A percentile compares a stretch with the other conserved stretches of the same genome.
Evolutionary conservation across 2,113 vertebrate species (phyloP).

Genomic region (Enhydra lutris): DNA sequence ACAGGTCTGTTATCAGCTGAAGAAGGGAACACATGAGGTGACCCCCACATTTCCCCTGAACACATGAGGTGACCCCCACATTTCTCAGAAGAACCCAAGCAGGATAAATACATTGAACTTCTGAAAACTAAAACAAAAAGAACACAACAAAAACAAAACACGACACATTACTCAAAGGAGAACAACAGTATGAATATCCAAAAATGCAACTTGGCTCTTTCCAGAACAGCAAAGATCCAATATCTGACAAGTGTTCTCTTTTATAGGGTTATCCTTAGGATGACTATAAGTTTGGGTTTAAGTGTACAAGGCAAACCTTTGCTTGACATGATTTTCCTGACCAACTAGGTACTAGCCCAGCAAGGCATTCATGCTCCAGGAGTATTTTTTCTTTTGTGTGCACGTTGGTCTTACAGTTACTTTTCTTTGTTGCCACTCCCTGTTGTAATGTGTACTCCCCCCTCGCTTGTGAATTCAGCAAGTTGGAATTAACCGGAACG

Average conservation of each 20-base stretch:
- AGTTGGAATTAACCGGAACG: constrained; percentile 95
- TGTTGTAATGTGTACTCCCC: constrained; percentile 69
- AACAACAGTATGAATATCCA: not conserved
- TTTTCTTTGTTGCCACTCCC: constrained; percentile 63
- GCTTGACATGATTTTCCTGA: not conserved
- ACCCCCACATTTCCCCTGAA: not conserved
- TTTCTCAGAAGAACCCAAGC: not conserved
- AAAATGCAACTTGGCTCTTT: not conserved
- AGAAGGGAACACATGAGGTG: not conserved
- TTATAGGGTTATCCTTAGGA: not conserved
- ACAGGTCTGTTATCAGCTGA: not conserved
- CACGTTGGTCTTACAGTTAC: constrained; percentile 27
- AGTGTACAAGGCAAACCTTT: not conserved
- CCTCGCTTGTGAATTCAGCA: constrained; percentile 88
- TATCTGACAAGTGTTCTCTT: not conserved
- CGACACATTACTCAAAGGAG: not conserved
- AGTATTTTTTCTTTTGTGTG: constrained; percentile 46
- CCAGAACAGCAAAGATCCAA: not conserved
- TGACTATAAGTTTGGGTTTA: not conserved
- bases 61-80: not conserved
- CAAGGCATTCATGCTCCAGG: constrained; percentile 43
- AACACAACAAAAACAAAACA: not conserved
- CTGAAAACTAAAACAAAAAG: not conserved
- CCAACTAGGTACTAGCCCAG: constrained; percentile 20
- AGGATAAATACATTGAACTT: not conserved